phyloP scores from a whole-genome alignment of 2,888 invertebrate genomes.

The Drosophila austrosaltans region DNA sequence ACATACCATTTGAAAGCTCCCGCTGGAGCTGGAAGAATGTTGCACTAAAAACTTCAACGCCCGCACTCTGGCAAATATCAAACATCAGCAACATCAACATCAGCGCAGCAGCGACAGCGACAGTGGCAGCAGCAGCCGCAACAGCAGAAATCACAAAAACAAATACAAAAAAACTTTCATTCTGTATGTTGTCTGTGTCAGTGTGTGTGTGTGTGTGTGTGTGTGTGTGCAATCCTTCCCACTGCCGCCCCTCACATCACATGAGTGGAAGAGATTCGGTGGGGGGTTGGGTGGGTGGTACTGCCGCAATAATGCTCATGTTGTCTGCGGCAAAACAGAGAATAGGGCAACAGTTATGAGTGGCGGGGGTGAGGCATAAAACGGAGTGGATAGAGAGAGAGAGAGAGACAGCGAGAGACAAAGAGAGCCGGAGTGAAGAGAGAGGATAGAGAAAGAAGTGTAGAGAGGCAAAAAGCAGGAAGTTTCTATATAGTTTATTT shows the following conservation, averaged over 20 bases:
- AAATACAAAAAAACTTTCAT: slow-evolving; percentile 73
- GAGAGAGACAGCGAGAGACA: too few species aligned
- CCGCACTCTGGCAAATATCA: slow-evolving; percentile 69
- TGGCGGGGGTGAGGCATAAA: background rate
- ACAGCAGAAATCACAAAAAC: slow-evolving; percentile 53
- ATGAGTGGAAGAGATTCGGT: slow-evolving; percentile 39
- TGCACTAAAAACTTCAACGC: slow-evolving; percentile 78
- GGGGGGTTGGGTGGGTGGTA: slow-evolving; percentile 22
- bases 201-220: slow-evolving; percentile 19
- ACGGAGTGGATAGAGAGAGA: background rate
- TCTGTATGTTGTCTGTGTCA: slow-evolving; percentile 6
- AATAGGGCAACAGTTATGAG: slow-evolving; percentile 56
- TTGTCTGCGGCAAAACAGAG: slow-evolving; percentile 72
- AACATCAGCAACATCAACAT: slow-evolving; percentile 39
- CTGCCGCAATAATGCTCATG: slow-evolving; percentile 77
- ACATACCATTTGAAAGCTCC: slow-evolving; percentile 70
- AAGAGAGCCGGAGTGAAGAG: slow-evolving; percentile 5
- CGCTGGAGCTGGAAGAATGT: slow-evolving; percentile 66
- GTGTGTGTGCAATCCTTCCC: slow-evolving; percentile 31
- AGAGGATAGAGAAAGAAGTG: slow-evolving; percentile 11
- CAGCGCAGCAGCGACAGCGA: slow-evolving; percentile 5
- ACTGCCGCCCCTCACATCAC: slow-evolving; percentile 18
- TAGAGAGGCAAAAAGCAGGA: slow-evolving; percentile 52
- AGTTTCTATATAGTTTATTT: slow-evolving; percentile 61
- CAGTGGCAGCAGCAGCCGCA: slow-evolving; percentile 2